Conservation (phyloP, 1,140 invertebrate genomes). For the Leptestheria dahalacensis region DNA sequence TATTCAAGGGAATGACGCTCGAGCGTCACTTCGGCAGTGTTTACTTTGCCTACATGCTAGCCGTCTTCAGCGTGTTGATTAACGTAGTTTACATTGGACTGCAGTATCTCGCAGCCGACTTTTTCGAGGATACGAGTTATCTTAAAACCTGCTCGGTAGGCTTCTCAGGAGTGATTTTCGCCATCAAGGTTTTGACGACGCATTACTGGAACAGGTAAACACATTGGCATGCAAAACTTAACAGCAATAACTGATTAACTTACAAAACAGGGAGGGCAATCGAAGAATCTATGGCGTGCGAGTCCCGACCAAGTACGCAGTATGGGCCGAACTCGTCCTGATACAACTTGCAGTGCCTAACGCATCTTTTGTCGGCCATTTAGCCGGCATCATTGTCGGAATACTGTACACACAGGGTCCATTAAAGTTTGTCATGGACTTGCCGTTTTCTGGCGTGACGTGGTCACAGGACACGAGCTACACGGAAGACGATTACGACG, state of each 20-base stretch:
- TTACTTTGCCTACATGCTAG: conserved; percentile 41
- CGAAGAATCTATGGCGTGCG: conserved; percentile 35
- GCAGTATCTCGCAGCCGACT: conserved; percentile 22
- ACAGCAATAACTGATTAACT: conserved; percentile 23
- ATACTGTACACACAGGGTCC: conserved; percentile 44
- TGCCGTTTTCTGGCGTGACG: conserved; percentile 22
- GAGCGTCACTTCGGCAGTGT: conserved; percentile 39
- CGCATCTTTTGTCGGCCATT: conserved; percentile 44
- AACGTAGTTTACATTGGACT: conserved; percentile 38
- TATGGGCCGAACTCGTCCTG: conserved; percentile 49
- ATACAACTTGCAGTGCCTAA: conserved; percentile 48
- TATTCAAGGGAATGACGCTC: conserved; percentile 42
- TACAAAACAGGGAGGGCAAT: conserved; percentile 26
- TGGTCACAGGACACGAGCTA: conserved; percentile 27
- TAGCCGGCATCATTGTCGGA: conserved; percentile 52
- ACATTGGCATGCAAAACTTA: not conserved
- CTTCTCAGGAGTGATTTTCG: conserved; percentile 46
- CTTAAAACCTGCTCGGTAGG: conserved; percentile 46
- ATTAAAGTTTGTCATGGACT: conserved; percentile 37
- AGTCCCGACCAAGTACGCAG: conserved; percentile 41
- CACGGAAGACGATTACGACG: conserved; percentile 1
- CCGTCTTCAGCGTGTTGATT: conserved; percentile 37
- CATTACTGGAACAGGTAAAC: conserved; percentile 21
- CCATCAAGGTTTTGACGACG: conserved; percentile 46
- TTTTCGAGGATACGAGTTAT: conserved; percentile 17